phyloP scores from a whole-genome alignment of 2,797 vertebrate species.

The Novumbra hubbsi region DNA sequence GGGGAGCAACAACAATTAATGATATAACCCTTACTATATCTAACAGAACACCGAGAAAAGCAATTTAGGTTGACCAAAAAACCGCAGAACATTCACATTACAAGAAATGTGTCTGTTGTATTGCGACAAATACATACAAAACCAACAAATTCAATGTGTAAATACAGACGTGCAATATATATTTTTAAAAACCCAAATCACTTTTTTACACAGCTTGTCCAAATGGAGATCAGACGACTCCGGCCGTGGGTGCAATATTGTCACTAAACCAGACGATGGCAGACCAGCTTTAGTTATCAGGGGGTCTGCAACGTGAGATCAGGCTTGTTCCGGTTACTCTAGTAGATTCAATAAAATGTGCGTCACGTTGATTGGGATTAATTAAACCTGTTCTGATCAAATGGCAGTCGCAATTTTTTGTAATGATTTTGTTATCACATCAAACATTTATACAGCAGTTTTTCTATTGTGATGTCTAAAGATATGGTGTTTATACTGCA shows the following conservation, averaged over 20 bases:
- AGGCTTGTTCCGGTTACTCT: neutral
- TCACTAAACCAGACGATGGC: neutral
- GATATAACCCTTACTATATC: neutral
- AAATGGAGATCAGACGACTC: neutral
- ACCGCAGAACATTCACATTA: neutral
- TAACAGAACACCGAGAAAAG: neutral
- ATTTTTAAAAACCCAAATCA: neutral
- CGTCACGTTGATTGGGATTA: neutral
- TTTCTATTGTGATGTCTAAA: neutral
- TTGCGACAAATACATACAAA: neutral
- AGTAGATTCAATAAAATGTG: neutral
- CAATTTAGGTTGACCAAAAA: neutral
- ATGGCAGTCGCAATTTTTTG: no score
- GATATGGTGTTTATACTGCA: neutral
- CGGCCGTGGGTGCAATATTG: neutral
- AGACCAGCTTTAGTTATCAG: neutral
- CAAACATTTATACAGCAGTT: slow-evolving; percentile 4
- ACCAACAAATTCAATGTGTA: neutral
- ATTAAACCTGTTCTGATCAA: no score
- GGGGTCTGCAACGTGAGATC: neutral
- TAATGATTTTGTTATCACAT: neutral
- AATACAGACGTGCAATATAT: neutral
- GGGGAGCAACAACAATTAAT: no score
- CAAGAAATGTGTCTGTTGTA: neutral
- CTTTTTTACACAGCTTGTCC: neutral